These are phyloP conservation scores for Drosophila setosimentum DNA, from an alignment of 2,888 invertebrate species.

Conservation along the genomic window DNA sequence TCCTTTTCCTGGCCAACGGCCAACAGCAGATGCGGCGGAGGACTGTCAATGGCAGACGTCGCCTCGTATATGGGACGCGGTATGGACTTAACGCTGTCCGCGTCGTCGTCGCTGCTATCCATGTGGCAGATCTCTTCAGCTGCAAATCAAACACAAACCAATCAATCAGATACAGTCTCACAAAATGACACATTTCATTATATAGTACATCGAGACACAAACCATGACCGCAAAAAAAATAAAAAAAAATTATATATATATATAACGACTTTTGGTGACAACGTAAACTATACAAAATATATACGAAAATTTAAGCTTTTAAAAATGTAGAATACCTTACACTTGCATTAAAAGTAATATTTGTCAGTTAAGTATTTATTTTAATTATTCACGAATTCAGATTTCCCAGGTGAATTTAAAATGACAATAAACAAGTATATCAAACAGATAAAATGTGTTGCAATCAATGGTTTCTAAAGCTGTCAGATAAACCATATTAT, in stretches of 20 bases:
- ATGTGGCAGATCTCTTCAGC: slow-evolving; percentile 21
- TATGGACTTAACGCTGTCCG: slow-evolving; percentile 78
- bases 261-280: not conserved
- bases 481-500: not conserved
- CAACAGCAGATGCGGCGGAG: slow-evolving; percentile 47
- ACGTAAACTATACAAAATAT: no score
- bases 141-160: slow-evolving; percentile 1
- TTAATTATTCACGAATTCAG: no score
- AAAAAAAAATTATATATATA: no score
- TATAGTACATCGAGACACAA: not conserved
- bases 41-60: slow-evolving; percentile 66
- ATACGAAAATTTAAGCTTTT: no score
- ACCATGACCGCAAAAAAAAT: no score
- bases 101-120: slow-evolving; percentile 68
- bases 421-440: not conserved
- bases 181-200: not conserved
- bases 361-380: no score
- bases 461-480: not conserved
- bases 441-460: not conserved
- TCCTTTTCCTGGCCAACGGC: slow-evolving; percentile 47
- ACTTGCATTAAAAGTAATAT: no score
- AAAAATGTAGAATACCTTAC: not conserved
- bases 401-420: not conserved
- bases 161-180: not conserved
- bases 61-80: slow-evolving; percentile 80